Percentiles rank a stretch among this genome's conserved stretches.
These are phyloP conservation scores for Balanococcus diminutus DNA, from an alignment of 2,888 invertebrate genomes.

Conservation along the genomic window DNA sequence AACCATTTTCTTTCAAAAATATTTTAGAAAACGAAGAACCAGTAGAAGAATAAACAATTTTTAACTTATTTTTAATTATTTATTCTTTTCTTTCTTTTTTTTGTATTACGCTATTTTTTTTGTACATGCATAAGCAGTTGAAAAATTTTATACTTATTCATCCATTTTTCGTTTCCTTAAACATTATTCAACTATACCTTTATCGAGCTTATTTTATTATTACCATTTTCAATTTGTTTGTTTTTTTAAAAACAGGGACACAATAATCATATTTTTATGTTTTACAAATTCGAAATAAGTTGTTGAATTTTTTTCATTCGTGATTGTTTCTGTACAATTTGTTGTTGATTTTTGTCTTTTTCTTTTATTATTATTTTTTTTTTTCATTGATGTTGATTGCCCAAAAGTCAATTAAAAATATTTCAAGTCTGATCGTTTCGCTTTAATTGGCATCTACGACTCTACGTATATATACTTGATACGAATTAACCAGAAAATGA, in stretches of 20 bases:
- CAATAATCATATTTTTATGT: slow-evolving; percentile 40
- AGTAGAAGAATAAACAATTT: slow-evolving; percentile 59
- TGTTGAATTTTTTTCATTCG: slow-evolving; percentile 30
- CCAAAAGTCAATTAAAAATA: slow-evolving; percentile 41
- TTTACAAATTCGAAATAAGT: slow-evolving; percentile 22
- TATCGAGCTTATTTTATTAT: slow-evolving; percentile 51
- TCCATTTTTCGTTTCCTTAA: not conserved
- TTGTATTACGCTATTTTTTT: not conserved
- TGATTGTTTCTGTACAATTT: slow-evolving; percentile 43
- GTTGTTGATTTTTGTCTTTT: slow-evolving; percentile 22
- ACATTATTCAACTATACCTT: slow-evolving; percentile 12
- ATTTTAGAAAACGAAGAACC: slow-evolving; percentile 69
- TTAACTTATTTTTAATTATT: slow-evolving; percentile 43
- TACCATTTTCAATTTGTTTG: slow-evolving; percentile 43
- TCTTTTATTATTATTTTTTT: not conserved
- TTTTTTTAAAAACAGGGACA: slow-evolving; percentile 27
- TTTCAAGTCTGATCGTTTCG: not conserved
- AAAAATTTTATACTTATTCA: slow-evolving; percentile 35
- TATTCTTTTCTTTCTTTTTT: slow-evolving; percentile 11
- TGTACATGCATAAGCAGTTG: not conserved
- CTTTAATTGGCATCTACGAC: not conserved
- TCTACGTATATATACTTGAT: no score
- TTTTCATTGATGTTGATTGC: slow-evolving; percentile 39
- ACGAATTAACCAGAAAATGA: no score
- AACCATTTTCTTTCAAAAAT: slow-evolving; percentile 84